Evolutionary conservation across 2,797 vertebrate species (phyloP).

Genomic region (Acanthopagrus latus): DNA sequence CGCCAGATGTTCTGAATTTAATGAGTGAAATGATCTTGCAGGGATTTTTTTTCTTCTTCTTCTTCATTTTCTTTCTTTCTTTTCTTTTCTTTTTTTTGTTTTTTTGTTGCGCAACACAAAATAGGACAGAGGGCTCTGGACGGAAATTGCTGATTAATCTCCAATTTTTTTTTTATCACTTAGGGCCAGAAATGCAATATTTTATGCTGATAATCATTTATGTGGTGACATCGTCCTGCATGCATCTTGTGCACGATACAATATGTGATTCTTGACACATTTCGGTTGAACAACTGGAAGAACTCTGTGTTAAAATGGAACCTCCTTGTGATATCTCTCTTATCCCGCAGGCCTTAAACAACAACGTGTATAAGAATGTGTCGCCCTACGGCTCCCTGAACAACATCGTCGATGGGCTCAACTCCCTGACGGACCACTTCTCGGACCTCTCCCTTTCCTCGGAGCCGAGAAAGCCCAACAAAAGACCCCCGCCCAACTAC

Average conservation of each 20-base stretch:
- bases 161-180: constrained; percentile 15
- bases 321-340: constrained; percentile 14
- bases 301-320: neutral
- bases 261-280: neutral
- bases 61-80: neutral
- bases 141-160: constrained; percentile 49
- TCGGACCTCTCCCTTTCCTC: constrained; percentile 97
- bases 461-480: constrained; percentile 97
- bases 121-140: constrained; percentile 46
- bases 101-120: constrained; percentile 49
- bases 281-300: neutral
- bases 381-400: constrained; percentile 98
- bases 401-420: constrained; percentile 99
- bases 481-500: constrained; percentile 98
- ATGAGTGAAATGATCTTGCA: constrained; percentile 75
- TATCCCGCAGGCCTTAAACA: constrained; percentile 91
- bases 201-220: constrained; percentile 10
- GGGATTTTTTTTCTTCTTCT: constrained; percentile 10
- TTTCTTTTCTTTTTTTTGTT: constrained; percentile 37
- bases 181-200: constrained; percentile 16
- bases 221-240: neutral
- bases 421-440: constrained; percentile 98
- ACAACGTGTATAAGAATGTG: constrained; percentile 94
- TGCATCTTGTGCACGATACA: too few relatives aligned
- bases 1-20: constrained; percentile 84